These are phyloP conservation scores for Listrodromus nycthemerus DNA, from an alignment of 2,888 invertebrate genomes.

Conservation along the genomic window DNA sequence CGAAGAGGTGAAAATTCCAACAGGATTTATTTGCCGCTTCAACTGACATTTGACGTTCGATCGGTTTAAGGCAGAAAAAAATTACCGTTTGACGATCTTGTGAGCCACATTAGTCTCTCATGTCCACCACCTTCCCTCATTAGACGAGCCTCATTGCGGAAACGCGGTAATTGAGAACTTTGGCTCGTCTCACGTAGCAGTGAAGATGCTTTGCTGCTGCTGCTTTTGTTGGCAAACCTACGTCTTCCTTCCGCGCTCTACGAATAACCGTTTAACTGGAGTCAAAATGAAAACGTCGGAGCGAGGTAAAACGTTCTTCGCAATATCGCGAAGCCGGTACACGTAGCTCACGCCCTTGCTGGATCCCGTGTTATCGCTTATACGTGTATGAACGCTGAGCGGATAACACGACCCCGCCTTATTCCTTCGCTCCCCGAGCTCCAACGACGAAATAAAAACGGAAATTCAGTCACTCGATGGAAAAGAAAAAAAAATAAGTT, in stretches of 20 bases:
- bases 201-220: not conserved
- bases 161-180: slow-evolving; percentile 39
- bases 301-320: slow-evolving; percentile 21
- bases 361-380: slow-evolving; percentile 37
- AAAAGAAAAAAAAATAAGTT: slow-evolving; percentile 6
- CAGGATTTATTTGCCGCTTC: too few relatives aligned
- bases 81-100: not conserved
- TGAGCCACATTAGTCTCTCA: slow-evolving; percentile 19
- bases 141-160: not conserved
- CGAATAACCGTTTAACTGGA: slow-evolving; percentile 36
- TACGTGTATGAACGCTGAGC: slow-evolving; percentile 49
- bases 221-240: slow-evolving; percentile 28
- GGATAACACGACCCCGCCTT: slow-evolving; percentile 32
- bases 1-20: too few relatives aligned
- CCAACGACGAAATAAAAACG: slow-evolving; percentile 7
- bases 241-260: not conserved
- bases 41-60: not conserved
- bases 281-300: slow-evolving; percentile 50
- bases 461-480: not conserved
- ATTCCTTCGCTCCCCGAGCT: not conserved
- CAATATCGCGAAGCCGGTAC: slow-evolving; percentile 53
- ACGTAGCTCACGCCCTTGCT: slow-evolving; percentile 32
- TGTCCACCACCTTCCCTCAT: not conserved
- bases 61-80: not conserved
- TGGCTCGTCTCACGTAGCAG: slow-evolving; percentile 32